Conservation (phyloP, 2,113 vertebrate genomes). For the Perca fluviatilis region DNA sequence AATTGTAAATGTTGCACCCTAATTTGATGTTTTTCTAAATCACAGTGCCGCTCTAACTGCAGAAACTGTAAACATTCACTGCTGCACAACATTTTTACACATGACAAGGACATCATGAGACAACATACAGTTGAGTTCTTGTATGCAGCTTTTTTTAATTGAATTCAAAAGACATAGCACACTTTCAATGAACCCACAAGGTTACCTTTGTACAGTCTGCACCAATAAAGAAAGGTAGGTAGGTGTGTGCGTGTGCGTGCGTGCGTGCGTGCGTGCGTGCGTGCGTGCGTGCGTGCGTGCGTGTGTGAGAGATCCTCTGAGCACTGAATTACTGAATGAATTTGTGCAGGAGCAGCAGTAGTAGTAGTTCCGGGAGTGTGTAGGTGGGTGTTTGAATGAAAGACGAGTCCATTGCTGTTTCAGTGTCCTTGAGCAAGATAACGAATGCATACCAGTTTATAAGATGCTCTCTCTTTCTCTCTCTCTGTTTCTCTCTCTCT, state of each 20-base stretch:
- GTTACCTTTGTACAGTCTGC: neutral
- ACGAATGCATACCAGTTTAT: slow-evolving; percentile 57
- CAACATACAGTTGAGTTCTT: neutral
- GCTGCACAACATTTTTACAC: neutral
- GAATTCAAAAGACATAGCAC: neutral
- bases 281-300: neutral
- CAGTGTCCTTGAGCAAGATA: slow-evolving; percentile 71
- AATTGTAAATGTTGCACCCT: slow-evolving; percentile 12
- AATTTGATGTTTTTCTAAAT: slow-evolving; percentile 20
- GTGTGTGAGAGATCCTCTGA: slow-evolving; percentile 2
- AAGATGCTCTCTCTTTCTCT: slow-evolving; percentile 33
- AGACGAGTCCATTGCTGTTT: slow-evolving; percentile 47
- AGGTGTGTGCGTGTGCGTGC: slow-evolving; percentile 13
- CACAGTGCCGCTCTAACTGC: neutral
- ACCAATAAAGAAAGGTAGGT: neutral
- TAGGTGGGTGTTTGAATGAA: slow-evolving; percentile 58
- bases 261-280: neutral
- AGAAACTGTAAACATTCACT: neutral
- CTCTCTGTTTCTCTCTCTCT: neutral
- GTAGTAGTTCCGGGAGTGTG: slow-evolving; percentile 50
- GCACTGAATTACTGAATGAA: slow-evolving; percentile 57
- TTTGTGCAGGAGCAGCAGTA: slow-evolving; percentile 37
- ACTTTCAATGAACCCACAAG: slow-evolving; percentile 6
- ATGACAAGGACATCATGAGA: neutral
- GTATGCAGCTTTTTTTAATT: neutral